Percentiles rank a stretch among this genome's conserved stretches.
These are phyloP conservation scores for Girardia tigrina DNA, from an alignment of 2,888 invertebrate genomes.

Conservation along the genomic window DNA sequence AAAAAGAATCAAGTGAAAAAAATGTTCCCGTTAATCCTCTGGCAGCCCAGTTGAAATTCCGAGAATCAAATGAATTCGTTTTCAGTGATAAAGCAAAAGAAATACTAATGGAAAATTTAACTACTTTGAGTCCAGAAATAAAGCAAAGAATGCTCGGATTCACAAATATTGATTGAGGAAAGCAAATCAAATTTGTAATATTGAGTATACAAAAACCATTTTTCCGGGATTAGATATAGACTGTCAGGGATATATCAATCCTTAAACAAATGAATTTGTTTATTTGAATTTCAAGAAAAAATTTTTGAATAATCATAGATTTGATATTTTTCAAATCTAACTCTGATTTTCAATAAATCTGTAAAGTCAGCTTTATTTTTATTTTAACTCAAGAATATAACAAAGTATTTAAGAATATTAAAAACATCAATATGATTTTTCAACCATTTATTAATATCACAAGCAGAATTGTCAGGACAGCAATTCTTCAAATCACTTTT, in stretches of 20 bases:
- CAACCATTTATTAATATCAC: too few relatives aligned
- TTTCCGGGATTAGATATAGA: background rate
- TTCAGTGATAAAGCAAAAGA: slow-evolving; percentile 18
- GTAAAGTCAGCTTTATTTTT: too few relatives aligned
- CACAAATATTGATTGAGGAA: background rate
- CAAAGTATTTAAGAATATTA: too few relatives aligned
- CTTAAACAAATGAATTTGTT: background rate
- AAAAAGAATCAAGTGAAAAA: too few relatives aligned
- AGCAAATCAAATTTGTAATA: too few relatives aligned
- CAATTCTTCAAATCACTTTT: too few relatives aligned
- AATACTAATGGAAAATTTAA: background rate
- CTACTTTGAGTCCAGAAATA: background rate
- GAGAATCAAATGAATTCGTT: background rate
- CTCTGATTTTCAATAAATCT: background rate
- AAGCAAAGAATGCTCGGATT: background rate
- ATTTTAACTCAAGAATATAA: too few relatives aligned
- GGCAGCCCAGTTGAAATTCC: too few relatives aligned
- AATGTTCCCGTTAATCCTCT: too few relatives aligned
- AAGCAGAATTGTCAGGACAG: too few relatives aligned
- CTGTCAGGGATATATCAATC: background rate
- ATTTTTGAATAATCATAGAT: background rate
- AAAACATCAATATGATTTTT: too few relatives aligned
- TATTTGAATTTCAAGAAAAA: background rate
- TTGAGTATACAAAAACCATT: background rate
- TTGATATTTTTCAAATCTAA: background rate